A percentile compares a stretch with the other conserved stretches of the same genome.
These are phyloP conservation scores for Leucophora obtusa DNA, from an alignment of 2,888 invertebrate species.

Conservation along the genomic window DNA sequence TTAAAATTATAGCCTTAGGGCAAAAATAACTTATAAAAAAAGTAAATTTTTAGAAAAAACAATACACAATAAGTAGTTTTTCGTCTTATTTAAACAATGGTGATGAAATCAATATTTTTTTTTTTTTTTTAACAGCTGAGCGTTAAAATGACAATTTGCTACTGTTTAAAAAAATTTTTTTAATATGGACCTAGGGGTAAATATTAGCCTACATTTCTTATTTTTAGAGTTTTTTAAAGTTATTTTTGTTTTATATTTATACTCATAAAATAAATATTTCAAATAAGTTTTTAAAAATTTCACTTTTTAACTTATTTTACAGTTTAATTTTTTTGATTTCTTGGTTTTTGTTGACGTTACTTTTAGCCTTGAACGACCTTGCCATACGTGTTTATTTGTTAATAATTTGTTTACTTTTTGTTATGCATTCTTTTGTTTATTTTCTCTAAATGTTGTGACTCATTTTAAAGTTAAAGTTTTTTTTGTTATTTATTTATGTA, in stretches of 20 bases:
- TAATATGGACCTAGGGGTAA: neutral
- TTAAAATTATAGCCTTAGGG: neutral
- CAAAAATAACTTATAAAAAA: neutral
- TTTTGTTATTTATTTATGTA: neutral
- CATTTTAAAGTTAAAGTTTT: slow-evolving; percentile 23
- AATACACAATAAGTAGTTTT: neutral
- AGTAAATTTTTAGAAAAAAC: neutral
- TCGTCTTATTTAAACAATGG: neutral
- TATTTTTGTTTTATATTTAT: too few species aligned
- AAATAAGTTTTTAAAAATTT: neutral
- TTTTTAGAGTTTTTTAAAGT: neutral
- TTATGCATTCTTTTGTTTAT: neutral
- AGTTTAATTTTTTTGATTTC: neutral
- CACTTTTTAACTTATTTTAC: neutral
- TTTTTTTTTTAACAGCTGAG: neutral
- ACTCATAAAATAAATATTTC: neutral
- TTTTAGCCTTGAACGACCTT: slow-evolving; percentile 52
- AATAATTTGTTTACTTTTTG: neutral
- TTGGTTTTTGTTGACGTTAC: neutral
- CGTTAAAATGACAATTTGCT: slow-evolving; percentile 5
- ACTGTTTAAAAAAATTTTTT: neutral
- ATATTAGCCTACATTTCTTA: neutral
- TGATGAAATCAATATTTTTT: neutral
- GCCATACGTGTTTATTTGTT: slow-evolving; percentile 37
- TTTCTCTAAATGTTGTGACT: slow-evolving; percentile 2